phyloP scores from a whole-genome alignment of 64 coral and sea anemone species.

The Platygyra sinensis region DNA sequence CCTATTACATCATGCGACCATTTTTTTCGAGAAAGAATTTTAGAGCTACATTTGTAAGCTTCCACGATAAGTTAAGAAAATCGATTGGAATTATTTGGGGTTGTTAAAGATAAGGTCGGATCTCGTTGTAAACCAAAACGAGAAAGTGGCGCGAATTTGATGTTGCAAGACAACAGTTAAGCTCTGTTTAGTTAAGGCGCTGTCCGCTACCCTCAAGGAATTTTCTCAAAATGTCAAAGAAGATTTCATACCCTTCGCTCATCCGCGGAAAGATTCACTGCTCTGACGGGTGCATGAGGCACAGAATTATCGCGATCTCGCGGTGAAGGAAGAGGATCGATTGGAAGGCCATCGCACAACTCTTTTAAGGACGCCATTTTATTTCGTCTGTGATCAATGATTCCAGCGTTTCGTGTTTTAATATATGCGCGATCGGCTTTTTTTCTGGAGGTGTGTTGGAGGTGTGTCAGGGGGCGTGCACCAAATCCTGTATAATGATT shows the following conservation, averaged over 20 bases:
- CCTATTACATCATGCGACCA: no score
- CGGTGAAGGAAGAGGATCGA: constrained; percentile 77
- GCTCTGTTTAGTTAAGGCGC: no score
- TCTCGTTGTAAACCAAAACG: no score
- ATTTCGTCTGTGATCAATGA: no score
- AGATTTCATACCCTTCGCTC: constrained; percentile 70
- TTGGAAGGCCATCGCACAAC: constrained; percentile 80
- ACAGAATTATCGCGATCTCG: constrained; percentile 76
- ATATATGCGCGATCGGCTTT: not conserved
- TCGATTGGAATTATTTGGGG: no score
- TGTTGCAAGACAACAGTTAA: no score
- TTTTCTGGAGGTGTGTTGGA: constrained; percentile 20
- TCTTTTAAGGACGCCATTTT: constrained; percentile 93
- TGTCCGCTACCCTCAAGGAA: no score
- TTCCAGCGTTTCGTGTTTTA: not conserved
- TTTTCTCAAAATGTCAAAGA: not conserved
- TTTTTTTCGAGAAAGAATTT: no score
- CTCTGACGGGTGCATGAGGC: constrained; percentile 87
- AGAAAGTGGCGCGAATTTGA: no score
- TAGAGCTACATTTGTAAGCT: no score
- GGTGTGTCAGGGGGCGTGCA: constrained; percentile 47
- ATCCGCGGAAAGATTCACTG: constrained; percentile 66
- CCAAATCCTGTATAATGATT: constrained; percentile 13
- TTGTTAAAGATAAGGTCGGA: no score
- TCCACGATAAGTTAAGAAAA: no score